Conservation (phyloP, 2,113 vertebrate genomes). For the Phoxinus phoxinus region DNA sequence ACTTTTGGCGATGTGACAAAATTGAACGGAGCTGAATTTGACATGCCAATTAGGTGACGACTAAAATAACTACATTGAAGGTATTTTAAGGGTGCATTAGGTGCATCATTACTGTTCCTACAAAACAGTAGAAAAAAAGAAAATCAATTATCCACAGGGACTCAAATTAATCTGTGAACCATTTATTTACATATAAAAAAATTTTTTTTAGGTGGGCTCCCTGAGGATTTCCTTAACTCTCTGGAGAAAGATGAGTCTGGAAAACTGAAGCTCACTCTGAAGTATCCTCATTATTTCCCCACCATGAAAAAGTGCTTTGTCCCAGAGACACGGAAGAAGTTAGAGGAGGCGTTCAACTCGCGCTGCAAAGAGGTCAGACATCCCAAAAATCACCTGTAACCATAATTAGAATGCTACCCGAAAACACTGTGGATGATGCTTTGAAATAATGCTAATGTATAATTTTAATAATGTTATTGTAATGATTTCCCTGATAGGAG, state of each 20-base stretch:
- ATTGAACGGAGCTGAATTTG: too few species aligned
- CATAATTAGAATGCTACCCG: not conserved
- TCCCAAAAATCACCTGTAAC: not conserved
- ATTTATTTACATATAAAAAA: too few species aligned
- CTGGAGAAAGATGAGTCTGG: constrained; percentile 86
- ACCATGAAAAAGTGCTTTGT: constrained; percentile 95
- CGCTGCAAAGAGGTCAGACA: constrained; percentile 89
- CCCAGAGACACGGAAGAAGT: constrained; percentile 85
- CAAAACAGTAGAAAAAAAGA: too few species aligned
- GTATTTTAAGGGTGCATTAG: too few species aligned
- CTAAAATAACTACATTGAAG: too few species aligned
- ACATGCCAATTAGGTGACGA: too few species aligned
- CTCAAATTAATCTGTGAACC: too few species aligned
- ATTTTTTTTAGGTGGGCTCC: constrained; percentile 86
- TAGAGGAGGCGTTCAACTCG: constrained; percentile 95
- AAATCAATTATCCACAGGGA: too few species aligned
- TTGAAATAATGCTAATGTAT: not conserved
- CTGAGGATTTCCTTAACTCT: constrained; percentile 91
- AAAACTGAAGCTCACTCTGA: constrained; percentile 90
- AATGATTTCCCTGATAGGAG: constrained; percentile 74
- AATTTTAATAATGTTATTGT: not conserved
- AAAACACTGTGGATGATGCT: not conserved
- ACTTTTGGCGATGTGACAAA: too few species aligned
- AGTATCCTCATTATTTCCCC: constrained; percentile 97
- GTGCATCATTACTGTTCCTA: too few species aligned